Percentiles rank a stretch among this genome's conserved stretches.
phyloP scores from a whole-genome alignment of 2,888 invertebrate genomes.

The Rhogogaster chlorosoma region DNA sequence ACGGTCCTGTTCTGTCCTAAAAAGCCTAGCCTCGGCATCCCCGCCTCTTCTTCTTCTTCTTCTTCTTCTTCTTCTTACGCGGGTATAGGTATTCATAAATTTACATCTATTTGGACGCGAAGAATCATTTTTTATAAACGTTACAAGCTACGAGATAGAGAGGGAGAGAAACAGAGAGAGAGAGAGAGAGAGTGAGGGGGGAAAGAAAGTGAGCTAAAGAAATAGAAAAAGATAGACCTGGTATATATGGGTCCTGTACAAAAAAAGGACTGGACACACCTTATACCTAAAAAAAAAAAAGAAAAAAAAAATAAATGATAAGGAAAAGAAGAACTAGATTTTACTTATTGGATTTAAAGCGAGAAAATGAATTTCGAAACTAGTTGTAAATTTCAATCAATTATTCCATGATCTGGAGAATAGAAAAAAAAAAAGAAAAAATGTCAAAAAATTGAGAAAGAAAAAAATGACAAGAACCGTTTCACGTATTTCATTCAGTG shows the following conservation, averaged over 20 bases:
- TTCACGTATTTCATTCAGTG: too few species aligned
- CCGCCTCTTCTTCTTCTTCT: not conserved
- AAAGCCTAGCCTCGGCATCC: not conserved
- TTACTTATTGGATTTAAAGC: not conserved
- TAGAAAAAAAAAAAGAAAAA: not conserved
- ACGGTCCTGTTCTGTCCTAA: not conserved
- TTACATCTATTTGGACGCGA: conserved; percentile 75
- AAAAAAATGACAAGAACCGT: not conserved
- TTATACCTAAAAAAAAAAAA: too few species aligned
- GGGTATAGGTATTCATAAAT: conserved; percentile 72
- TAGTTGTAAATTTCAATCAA: not conserved
- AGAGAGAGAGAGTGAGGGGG: conserved; percentile 54
- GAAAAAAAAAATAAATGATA: too few species aligned
- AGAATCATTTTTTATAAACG: conserved; percentile 75
- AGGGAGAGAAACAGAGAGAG: conserved; percentile 58
- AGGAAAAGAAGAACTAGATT: not conserved
- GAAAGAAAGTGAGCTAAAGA: conserved; percentile 32
- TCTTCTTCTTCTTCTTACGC: conserved; percentile 53
- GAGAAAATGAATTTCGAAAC: too few species aligned
- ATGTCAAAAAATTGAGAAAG: not conserved
- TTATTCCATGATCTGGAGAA: not conserved
- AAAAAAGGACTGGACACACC: not conserved
- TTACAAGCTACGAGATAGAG: conserved; percentile 59
- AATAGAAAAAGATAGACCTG: conserved; percentile 48
- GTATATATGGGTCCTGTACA: not conserved